Conservation (phyloP, 1,140 invertebrate genomes). For the Drosophila nigrodunni region DNA sequence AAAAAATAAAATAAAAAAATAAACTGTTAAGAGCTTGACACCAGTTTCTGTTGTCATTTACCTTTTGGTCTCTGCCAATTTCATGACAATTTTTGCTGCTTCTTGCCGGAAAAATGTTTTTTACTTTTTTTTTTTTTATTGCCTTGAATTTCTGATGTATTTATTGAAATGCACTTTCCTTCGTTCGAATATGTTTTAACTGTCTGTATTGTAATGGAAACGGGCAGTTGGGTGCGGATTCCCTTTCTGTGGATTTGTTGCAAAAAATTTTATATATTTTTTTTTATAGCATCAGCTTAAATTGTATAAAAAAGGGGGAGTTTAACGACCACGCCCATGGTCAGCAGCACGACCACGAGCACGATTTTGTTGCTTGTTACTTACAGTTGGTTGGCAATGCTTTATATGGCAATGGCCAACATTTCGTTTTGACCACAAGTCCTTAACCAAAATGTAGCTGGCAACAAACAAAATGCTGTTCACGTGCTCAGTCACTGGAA, state of each 20-base stretch:
- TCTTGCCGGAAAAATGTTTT: slow-evolving; percentile 7
- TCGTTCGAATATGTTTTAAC: neutral
- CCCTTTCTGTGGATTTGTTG: neutral
- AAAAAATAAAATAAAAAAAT: no score
- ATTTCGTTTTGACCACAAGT: slow-evolving; percentile 65
- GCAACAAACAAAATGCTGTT: slow-evolving; percentile 14
- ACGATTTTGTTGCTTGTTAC: slow-evolving; percentile 42
- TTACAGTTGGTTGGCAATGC: slow-evolving; percentile 64
- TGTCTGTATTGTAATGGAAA: slow-evolving; percentile 26
- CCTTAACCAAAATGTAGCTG: slow-evolving; percentile 56
- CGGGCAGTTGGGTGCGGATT: neutral
- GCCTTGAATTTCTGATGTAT: slow-evolving; percentile 56
- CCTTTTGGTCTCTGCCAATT: slow-evolving; percentile 65
- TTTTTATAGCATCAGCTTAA: neutral
- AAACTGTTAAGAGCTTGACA: slow-evolving; percentile 56
- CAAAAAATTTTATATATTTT: no score
- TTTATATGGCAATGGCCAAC: slow-evolving; percentile 57
- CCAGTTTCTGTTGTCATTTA: slow-evolving; percentile 69
- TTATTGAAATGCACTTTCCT: slow-evolving; percentile 31
- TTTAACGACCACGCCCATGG: neutral
- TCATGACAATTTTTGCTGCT: slow-evolving; percentile 35
- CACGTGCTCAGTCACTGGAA: slow-evolving; percentile 61
- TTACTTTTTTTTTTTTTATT: slow-evolving; percentile 26
- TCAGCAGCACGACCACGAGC: no score
- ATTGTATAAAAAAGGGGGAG: neutral